A percentile compares a stretch with the other conserved stretches of the same genome.
Conservation (phyloP, 2,888 invertebrate genomes). For the Pelosia muscerda region DNA sequence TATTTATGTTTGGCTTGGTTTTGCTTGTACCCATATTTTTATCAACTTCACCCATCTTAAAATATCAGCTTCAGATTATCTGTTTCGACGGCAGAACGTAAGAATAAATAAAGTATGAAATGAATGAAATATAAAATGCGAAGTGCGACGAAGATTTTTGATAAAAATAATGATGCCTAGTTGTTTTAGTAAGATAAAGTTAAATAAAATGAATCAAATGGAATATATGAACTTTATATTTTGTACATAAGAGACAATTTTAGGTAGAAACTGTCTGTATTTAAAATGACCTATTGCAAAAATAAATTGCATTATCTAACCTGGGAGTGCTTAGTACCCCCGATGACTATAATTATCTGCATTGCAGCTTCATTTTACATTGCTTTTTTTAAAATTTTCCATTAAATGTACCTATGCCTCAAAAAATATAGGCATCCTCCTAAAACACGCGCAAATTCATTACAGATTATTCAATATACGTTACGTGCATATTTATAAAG, state of each 20-base stretch:
- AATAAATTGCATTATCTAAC: slow-evolving; percentile 33
- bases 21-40: too few relatives aligned
- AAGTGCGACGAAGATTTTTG: neutral
- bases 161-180: neutral
- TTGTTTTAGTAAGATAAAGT: neutral
- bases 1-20: too few relatives aligned
- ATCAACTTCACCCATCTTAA: too few relatives aligned
- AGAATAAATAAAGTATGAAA: neutral
- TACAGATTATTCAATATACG: too few relatives aligned
- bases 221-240: slow-evolving; percentile 2
- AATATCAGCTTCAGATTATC: neutral
- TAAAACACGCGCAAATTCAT: neutral
- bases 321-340: slow-evolving; percentile 49
- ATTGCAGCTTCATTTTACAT: slow-evolving; percentile 40
- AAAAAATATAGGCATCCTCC: slow-evolving; percentile 6
- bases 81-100: neutral
- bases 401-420: neutral
- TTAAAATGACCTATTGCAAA: slow-evolving; percentile 15
- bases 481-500: neutral
- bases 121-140: neutral
- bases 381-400: too few relatives aligned
- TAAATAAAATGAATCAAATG: neutral
- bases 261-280: slow-evolving; percentile 14
- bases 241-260: slow-evolving; percentile 13
- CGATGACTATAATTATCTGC: slow-evolving; percentile 44